Percentiles rank a stretch among this genome's conserved stretches.
Evolutionary conservation across 2,888 invertebrate genomes (phyloP).

Genomic region (Polydrusus pterygomalis): DNA sequence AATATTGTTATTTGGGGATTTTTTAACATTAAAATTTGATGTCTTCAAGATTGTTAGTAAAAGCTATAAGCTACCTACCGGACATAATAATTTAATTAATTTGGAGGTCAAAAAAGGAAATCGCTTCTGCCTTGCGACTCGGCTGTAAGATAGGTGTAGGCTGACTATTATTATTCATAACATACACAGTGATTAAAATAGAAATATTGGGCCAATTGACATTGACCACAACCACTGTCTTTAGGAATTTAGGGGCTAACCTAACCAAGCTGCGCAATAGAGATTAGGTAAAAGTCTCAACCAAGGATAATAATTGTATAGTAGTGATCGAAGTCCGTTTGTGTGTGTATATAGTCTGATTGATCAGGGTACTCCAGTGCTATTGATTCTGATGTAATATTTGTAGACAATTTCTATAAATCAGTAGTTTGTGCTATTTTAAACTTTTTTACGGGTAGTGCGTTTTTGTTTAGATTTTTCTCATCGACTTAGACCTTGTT

Average conservation of each 20-base stretch:
- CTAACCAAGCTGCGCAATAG: slow-evolving; percentile 37
- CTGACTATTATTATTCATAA: slow-evolving; percentile 41
- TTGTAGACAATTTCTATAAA: too few species aligned
- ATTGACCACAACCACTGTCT: slow-evolving; percentile 33
- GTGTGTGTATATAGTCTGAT: not conserved
- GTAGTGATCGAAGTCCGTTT: not conserved
- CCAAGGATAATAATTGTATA: not conserved
- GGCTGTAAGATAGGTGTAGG: slow-evolving; percentile 24
- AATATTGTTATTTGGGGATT: not conserved
- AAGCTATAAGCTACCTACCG: slow-evolving; percentile 3
- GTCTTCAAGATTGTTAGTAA: not conserved
- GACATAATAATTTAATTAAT: slow-evolving; percentile 16
- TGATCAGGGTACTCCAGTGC: not conserved
- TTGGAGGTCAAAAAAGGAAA: slow-evolving; percentile 43
- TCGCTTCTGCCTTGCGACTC: slow-evolving; percentile 36
- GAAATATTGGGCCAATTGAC: slow-evolving; percentile 48
- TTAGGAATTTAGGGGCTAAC: slow-evolving; percentile 50
- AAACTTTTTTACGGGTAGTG: too few species aligned
- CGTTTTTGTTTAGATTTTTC: too few species aligned
- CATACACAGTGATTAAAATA: slow-evolving; percentile 49
- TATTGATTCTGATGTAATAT: not conserved
- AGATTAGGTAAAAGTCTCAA: not conserved
- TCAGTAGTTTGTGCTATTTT: too few species aligned
- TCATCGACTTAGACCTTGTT: too few species aligned
- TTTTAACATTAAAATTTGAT: not conserved